phyloP scores from a whole-genome alignment of 2,888 invertebrate genomes.

The Willowsia nigromaculata region DNA sequence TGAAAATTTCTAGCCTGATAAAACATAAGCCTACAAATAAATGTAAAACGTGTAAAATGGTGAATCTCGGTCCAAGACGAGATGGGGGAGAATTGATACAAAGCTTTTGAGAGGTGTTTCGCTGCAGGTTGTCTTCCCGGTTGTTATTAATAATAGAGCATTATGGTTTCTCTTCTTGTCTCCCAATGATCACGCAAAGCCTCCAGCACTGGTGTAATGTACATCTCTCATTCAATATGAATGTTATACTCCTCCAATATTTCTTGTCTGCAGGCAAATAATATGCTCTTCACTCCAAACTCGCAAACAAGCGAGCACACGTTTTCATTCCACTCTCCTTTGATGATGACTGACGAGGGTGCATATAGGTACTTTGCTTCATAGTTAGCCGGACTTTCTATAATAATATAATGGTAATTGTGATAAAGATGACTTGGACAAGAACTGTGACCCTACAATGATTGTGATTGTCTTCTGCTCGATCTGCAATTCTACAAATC shows the following conservation, averaged over 20 bases:
- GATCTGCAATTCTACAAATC: neutral
- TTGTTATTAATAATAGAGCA: constrained; percentile 62
- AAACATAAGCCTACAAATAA: neutral
- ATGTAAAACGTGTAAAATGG: constrained; percentile 4
- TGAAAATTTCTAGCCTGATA: too few relatives aligned
- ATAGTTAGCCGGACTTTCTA: constrained; percentile 11
- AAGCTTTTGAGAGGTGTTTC: constrained; percentile 52
- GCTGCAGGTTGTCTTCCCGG: constrained; percentile 59
- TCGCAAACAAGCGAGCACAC: constrained; percentile 32
- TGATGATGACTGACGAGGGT: constrained; percentile 28
- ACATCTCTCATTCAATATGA: constrained; percentile 38
- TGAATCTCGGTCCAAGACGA: neutral
- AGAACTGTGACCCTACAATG: constrained; percentile 66
- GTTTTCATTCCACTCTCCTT: constrained; percentile 15
- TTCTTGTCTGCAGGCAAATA: constrained; percentile 48
- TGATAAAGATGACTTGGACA: constrained; percentile 63
- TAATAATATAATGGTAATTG: constrained; percentile 63
- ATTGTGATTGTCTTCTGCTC: constrained; percentile 34
- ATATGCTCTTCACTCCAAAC: constrained; percentile 1
- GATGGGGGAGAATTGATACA: constrained; percentile 26
- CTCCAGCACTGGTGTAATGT: constrained; percentile 19
- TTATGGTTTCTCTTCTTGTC: constrained; percentile 2
- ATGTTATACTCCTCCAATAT: neutral
- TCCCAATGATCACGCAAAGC: constrained; percentile 63
- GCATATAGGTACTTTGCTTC: neutral